Base-by-base conservation (phyloP, 2,797 vertebrate species). In the Calcarius lapponicus region DNA sequence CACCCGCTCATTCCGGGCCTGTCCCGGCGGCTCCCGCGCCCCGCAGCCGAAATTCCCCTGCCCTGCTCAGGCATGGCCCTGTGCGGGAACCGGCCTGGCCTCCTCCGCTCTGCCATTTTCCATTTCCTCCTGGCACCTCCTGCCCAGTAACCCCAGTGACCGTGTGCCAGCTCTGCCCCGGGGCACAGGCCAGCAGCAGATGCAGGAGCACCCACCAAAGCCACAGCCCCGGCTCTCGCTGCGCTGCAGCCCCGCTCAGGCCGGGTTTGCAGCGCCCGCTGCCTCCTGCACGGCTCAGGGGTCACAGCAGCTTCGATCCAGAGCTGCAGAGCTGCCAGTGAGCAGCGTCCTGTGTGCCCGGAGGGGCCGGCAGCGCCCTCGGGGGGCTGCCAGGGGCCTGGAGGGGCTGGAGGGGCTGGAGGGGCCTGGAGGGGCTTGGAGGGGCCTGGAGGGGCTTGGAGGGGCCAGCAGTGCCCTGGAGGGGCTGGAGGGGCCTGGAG, bases 91-190 rank as follows among this genome's bases (percentile, higher is more conserved):
- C 18, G 6, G 18, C 76, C 12, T 0, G 0, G 31, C 10, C 79
- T 26, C 47, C 60, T 45, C 20, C 0, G 5, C 8, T 3, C 60
- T 1, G 42, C 29, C n/a, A 61, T 78, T 69, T 86, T 67, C 80
- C 90, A 31, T 40, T 53, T 64, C 47, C 66, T 31, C 18, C 2
- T 0, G 0, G 22, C 51, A 14, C 58, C n/a, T 13, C 47, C 40
- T n/a, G 67, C 82, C 47, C 81, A 1, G 3, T 0, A 34, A 15
- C 42, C 42, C 51, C 2, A n/a, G n/a, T n/a, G n/a, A 0, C 43
- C 1, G 17, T 6, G 79, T 21, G 6, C 7, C 2, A 4, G 5
- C 0, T 14, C n/a, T 0, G 0, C 0, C 0, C 2, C 0, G 32
- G 26, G 60, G 51, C 17, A 6, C 22, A 11, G 1, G 6, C 60